Conservation (phyloP, 2,888 invertebrate species). For the Acanthosepion lycidas region DNA sequence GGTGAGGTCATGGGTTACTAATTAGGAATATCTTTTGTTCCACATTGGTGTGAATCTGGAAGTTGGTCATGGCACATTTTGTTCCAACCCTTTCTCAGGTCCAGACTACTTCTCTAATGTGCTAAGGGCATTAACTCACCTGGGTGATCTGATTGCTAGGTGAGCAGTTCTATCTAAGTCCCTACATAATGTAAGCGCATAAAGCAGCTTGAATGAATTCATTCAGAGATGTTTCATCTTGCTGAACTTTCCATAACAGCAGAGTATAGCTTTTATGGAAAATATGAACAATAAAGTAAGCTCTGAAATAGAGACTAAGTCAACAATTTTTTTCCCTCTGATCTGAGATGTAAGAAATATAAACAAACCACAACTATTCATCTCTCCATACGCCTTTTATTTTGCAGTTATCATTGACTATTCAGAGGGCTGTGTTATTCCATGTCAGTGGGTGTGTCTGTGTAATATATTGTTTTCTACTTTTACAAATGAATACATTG, state of each 20-base stretch:
- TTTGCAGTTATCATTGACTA: neutral
- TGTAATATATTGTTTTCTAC: neutral
- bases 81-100: too few relatives aligned
- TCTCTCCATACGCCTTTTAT: neutral
- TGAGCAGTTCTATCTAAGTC: neutral
- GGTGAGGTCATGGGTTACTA: too few relatives aligned
- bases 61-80: too few relatives aligned
- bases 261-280: neutral
- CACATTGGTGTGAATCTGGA: too few relatives aligned
- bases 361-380: neutral
- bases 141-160: too few relatives aligned
- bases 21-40: too few relatives aligned
- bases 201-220: neutral
- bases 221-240: neutral
- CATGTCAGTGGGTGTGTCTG: neutral
- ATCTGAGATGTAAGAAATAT: neutral
- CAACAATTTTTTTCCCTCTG: neutral
- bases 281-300: neutral
- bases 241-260: slow-evolving; percentile 33
- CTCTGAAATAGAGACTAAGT: neutral
- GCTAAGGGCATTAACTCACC: too few relatives aligned
- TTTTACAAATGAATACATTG: neutral
- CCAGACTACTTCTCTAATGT: too few relatives aligned
- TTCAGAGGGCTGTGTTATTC: neutral
- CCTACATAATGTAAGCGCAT: neutral